Percentiles rank a stretch among this genome's conserved stretches.
Evolutionary conservation across 2,888 invertebrate species (phyloP).

Genomic region (Aleiodes leptofemur): DNA sequence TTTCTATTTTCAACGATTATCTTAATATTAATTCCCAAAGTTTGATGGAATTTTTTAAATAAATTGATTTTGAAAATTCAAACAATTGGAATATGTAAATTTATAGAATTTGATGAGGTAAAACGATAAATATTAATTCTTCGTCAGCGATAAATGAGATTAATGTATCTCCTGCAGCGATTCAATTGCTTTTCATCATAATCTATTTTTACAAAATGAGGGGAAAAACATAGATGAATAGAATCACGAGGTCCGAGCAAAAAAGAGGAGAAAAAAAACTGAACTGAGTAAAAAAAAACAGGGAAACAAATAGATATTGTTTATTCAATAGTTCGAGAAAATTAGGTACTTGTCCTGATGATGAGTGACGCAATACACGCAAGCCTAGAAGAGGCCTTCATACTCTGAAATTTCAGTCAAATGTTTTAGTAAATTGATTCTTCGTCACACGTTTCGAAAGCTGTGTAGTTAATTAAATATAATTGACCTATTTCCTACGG

Average conservation of each 20-base stretch:
- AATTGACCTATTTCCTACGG: conserved; percentile 22
- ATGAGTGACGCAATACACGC: conserved; percentile 27
- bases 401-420: not conserved
- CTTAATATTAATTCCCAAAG: no score
- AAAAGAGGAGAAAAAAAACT: not conserved
- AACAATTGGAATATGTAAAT: no score
- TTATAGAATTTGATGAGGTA: not conserved
- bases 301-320: conserved; percentile 10
- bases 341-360: conserved; percentile 6
- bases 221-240: conserved; percentile 17
- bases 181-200: conserved; percentile 13
- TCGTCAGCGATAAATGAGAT: conserved; percentile 38
- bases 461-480: conserved; percentile 20
- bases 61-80: no score
- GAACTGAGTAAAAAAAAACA: not conserved
- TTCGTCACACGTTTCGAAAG: not conserved
- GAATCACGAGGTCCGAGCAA: conserved; percentile 5
- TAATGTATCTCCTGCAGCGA: conserved; percentile 38
- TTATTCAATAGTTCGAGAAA: conserved; percentile 9
- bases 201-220: conserved; percentile 2
- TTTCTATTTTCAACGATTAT: no score
- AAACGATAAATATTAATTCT: conserved; percentile 20
- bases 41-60: no score
- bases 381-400: conserved; percentile 7
- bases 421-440: conserved; percentile 17